Base-by-base conservation (phyloP, 2,113 vertebrate species). In the Mastomys natalensis region DNA sequence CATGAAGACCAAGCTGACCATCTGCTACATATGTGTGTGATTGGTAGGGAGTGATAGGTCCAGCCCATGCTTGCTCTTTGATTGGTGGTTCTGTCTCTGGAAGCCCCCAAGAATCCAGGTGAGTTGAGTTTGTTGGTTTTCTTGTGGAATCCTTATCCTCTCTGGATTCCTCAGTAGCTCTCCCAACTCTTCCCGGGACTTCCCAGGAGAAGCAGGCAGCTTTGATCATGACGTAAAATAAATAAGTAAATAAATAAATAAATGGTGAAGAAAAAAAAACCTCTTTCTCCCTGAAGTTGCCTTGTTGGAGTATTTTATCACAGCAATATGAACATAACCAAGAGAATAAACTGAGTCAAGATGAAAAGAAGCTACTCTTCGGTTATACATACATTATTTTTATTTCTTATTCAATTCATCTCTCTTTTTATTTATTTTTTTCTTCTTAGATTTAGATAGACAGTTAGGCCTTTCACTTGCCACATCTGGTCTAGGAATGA, bases 361-460 rank as follows among this genome's bases (percentile, higher is more conserved):
- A 29, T 84, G 55, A 40, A 64, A 64, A 64, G 40, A 37, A 26
- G 5, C 26, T 8, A 7, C 17, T 34, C 16, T 64, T 62, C 9
- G 7, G 26, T 45, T 85, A 34, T 1, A 89, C 37, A 70, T 51
- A 45, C 26, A 43, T 85, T 85, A 8, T 24, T 81, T 81, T 81
- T 64, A 10, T 45, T 85, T 45, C 5, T 72, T 51, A 2, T n/a
- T 68, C n/a, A 81, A 29, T 37, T 10, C 4, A 6, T 37, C 37
- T 70, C 66, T 70, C 13, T 37, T 70, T 70, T 37, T 70, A 34
- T 37, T 70, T 37, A 15, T 19, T 21, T 70, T n/a, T 37, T 37
- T 76, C 51, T 92, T 26, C 94, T 93, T 89, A 91, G 29, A 66
- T 66, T 40, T 87, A 87, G 85, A 62, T 19, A 64, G 26, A 13